phyloP scores from a whole-genome alignment of 1,140 invertebrate genomes.

The Oedothorax gibbosus region DNA sequence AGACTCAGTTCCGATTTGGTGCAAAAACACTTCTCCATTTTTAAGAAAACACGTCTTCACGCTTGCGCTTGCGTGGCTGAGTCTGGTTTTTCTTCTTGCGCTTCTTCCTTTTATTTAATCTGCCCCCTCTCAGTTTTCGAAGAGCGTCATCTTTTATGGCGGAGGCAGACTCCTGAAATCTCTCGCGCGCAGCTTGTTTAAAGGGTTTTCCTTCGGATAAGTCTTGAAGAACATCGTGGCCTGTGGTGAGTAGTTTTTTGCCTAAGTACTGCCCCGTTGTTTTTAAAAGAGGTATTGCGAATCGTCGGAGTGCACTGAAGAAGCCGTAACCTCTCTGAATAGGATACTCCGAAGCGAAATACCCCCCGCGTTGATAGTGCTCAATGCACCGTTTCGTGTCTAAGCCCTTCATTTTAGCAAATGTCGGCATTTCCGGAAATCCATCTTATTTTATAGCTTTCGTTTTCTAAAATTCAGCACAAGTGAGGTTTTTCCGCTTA shows the following conservation, averaged over 20 bases:
- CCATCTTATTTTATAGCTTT: neutral
- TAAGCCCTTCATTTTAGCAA: no score
- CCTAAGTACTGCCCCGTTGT: neutral
- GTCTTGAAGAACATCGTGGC: neutral
- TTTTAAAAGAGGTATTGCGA: neutral
- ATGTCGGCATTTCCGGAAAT: neutral
- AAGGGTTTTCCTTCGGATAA: neutral
- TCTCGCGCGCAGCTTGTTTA: neutral
- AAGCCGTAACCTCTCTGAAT: neutral
- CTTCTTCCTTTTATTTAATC: neutral
- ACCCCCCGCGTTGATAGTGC: neutral
- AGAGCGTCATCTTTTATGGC: neutral
- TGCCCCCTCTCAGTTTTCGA: neutral
- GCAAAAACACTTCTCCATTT: conserved; percentile 1
- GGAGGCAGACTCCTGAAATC: neutral
- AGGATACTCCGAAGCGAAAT: neutral
- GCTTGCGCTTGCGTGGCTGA: neutral
- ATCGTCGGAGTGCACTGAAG: neutral
- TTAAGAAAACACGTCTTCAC: conserved; percentile 1
- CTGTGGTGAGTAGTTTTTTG: neutral
- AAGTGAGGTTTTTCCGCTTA: neutral
- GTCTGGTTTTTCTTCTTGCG: neutral
- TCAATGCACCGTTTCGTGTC: neutral
- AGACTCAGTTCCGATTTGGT: neutral
- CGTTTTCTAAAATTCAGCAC: neutral